Percentiles rank a stretch among this genome's conserved stretches.
Conservation (phyloP, 2,113 vertebrate genomes). For the Ictalurus punctatus region DNA sequence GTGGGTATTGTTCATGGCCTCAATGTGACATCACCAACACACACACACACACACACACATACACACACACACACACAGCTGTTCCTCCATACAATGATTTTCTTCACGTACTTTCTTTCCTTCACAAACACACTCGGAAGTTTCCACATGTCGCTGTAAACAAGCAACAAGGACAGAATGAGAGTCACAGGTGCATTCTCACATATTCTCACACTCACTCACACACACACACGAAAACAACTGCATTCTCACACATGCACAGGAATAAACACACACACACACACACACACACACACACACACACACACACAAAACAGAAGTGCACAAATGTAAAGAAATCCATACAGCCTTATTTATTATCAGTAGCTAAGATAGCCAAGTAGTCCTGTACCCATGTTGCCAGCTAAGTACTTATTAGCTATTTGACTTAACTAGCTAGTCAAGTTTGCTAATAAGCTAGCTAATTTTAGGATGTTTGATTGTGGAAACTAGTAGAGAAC, state of each 20-base stretch:
- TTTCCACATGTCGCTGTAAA: constrained; percentile 45
- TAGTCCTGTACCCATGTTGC: neutral
- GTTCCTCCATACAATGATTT: constrained; percentile 52
- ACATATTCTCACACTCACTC: constrained; percentile 44
- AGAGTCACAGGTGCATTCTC: constrained; percentile 51
- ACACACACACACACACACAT: constrained; percentile 39
- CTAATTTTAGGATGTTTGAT: neutral
- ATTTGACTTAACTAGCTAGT: neutral
- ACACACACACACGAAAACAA: constrained; percentile 21
- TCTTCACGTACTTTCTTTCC: constrained; percentile 35
- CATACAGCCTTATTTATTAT: neutral
- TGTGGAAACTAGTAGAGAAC: neutral
- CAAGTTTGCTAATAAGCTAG: neutral
- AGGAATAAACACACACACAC: neutral
- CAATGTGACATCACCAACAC: constrained; percentile 20
- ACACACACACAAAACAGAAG: neutral
- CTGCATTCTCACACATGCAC: constrained; percentile 44
- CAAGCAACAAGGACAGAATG: constrained; percentile 54
- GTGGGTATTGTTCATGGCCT: constrained; percentile 15
- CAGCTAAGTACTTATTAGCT: neutral
- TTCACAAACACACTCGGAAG: constrained; percentile 33
- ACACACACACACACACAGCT: constrained; percentile 35
- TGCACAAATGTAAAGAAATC: neutral
- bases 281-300: constrained; percentile 33
- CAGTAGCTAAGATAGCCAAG: neutral